Evolutionary conservation across 2,888 invertebrate genomes (phyloP).

Genomic region (Eremobia ochroleuca): DNA sequence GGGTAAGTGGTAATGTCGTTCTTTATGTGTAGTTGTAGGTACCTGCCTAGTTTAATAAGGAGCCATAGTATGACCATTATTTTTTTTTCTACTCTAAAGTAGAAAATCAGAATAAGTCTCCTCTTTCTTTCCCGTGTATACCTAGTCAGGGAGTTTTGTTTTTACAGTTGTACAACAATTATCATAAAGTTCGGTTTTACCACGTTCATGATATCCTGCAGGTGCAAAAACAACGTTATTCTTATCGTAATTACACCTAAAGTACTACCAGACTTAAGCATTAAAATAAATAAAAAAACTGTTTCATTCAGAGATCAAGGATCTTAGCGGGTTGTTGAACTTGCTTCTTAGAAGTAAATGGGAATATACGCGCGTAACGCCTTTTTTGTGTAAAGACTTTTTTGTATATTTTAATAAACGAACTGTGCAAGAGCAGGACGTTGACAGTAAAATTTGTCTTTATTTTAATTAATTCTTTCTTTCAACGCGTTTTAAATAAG

Average conservation of each 20-base stretch:
- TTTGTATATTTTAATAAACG: slow-evolving; percentile 24
- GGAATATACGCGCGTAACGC: slow-evolving; percentile 45
- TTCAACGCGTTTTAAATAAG: neutral
- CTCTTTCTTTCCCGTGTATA: neutral
- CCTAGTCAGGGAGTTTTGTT: neutral
- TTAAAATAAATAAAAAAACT: slow-evolving; percentile 33
- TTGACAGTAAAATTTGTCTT: neutral
- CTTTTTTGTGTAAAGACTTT: slow-evolving; percentile 49
- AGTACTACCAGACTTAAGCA: slow-evolving; percentile 28
- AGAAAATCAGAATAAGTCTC: neutral
- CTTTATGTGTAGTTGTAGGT: neutral
- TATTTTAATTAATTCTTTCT: slow-evolving; percentile 5
- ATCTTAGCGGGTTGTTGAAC: slow-evolving; percentile 62
- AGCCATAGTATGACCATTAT: neutral
- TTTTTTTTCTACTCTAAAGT: neutral
- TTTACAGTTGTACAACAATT: neutral
- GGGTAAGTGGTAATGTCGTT: neutral
- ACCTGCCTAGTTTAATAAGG: neutral
- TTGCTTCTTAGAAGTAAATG: slow-evolving; percentile 60
- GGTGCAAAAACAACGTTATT: slow-evolving; percentile 32
- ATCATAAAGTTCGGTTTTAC: neutral
- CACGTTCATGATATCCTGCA: neutral
- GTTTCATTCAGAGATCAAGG: slow-evolving; percentile 64
- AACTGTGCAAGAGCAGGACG: neutral
- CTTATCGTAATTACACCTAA: slow-evolving; percentile 13